phyloP scores from a whole-genome alignment of 2,113 vertebrate genomes.

The Cyphomyrus plagiostoma region DNA sequence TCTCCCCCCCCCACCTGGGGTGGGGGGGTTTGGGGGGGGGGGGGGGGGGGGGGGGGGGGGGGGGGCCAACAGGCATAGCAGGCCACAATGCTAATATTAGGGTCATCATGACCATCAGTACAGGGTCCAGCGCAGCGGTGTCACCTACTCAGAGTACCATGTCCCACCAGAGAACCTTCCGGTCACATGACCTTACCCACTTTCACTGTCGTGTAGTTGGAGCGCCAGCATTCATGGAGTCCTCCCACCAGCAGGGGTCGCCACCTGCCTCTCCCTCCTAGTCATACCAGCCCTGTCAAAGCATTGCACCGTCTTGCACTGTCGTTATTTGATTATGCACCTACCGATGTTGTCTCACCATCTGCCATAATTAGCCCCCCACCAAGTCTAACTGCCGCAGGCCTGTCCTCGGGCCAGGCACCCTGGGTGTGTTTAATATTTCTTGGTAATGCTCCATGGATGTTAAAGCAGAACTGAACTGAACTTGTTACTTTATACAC shows the following conservation, averaged over 20 bases:
- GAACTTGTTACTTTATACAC: not conserved
- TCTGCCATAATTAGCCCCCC: not conserved
- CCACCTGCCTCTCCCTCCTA: not conserved
- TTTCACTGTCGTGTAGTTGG: not conserved
- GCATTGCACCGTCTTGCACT: not conserved
- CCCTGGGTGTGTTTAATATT: too few relatives aligned
- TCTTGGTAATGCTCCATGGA: not conserved
- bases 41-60: too few relatives aligned
- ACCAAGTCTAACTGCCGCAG: not conserved
- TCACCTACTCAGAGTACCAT: not conserved
- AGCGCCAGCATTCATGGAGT: not conserved
- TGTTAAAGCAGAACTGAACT: not conserved
- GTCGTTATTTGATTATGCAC: not conserved
- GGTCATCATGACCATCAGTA: not conserved
- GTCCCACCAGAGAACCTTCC: not conserved
- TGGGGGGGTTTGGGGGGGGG: too few relatives aligned
- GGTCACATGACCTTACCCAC: not conserved
- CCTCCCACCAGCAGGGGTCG: not conserved
- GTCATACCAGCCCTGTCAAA: not conserved
- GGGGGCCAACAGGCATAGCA: too few relatives aligned
- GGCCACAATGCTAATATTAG: not conserved
- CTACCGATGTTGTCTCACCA: not conserved
- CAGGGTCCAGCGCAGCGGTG: not conserved
- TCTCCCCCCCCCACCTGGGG: too few relatives aligned
- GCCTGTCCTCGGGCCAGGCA: not conserved